Conservation (phyloP, 2,888 invertebrate genomes). For the Zaprionus lineosus region DNA sequence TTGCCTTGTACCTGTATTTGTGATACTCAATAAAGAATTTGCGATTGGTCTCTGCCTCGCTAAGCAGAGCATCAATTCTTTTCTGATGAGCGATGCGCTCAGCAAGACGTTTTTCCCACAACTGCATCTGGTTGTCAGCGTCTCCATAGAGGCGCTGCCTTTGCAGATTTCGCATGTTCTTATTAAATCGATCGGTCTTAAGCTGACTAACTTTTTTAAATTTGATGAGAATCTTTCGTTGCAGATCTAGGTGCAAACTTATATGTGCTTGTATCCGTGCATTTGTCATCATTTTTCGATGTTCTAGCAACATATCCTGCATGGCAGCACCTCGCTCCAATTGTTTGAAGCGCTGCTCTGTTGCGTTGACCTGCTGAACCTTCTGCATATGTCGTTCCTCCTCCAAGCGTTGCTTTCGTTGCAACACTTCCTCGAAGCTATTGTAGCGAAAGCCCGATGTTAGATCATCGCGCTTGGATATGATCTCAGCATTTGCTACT, state of each 20-base stretch:
- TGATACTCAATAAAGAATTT: constrained; percentile 68
- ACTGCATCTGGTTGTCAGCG: constrained; percentile 68
- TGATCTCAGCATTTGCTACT: constrained; percentile 79
- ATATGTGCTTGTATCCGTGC: constrained; percentile 67
- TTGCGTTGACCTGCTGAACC: constrained; percentile 54
- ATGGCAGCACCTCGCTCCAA: constrained; percentile 58
- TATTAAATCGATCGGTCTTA: constrained; percentile 76
- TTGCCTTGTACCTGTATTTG: constrained; percentile 51
- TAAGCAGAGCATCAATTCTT: constrained; percentile 47
- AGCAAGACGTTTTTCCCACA: constrained; percentile 76
- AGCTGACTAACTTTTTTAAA: constrained; percentile 79
- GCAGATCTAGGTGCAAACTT: constrained; percentile 67
- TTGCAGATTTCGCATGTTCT: constrained; percentile 53
- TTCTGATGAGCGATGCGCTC: constrained; percentile 74
- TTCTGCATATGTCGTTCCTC: constrained; percentile 52
- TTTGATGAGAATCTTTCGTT: constrained; percentile 78
- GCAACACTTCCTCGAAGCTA: constrained; percentile 59
- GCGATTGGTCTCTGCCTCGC: constrained; percentile 47
- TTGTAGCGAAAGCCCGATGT: constrained; percentile 59
- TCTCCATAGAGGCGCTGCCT: constrained; percentile 44
- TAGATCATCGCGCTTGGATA: constrained; percentile 72
- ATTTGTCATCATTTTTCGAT: constrained; percentile 70
- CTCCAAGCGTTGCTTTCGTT: constrained; percentile 63
- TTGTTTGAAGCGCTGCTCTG: constrained; percentile 57
- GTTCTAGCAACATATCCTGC: constrained; percentile 54